A percentile compares a stretch with the other conserved stretches of the same genome.
These are phyloP conservation scores for Papilio gigon DNA, from an alignment of 2,888 invertebrate genomes.

Conservation along the genomic window DNA sequence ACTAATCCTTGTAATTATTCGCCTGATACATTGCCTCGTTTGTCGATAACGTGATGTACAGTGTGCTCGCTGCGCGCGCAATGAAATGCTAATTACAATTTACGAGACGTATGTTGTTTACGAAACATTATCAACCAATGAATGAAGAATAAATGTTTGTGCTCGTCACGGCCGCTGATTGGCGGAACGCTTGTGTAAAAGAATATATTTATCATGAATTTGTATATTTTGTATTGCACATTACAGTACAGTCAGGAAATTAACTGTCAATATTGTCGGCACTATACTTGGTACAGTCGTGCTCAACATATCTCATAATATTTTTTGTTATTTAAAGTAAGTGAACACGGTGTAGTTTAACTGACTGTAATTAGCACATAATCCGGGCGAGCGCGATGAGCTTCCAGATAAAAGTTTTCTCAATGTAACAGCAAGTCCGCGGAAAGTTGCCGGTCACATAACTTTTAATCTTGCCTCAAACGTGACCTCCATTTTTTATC, in stretches of 20 bases:
- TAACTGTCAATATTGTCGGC: no score
- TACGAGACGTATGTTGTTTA: background rate
- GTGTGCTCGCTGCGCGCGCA: background rate
- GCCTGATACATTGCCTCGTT: constrained; percentile 6
- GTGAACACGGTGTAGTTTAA: background rate
- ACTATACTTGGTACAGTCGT: no score
- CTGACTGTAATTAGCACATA: background rate
- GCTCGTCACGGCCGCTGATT: background rate
- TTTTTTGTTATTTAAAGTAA: background rate
- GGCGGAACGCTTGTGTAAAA: background rate
- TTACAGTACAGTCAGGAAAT: no score
- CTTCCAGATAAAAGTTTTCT: background rate
- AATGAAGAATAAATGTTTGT: background rate
- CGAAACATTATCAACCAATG: background rate
- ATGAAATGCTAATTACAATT: constrained; percentile 1
- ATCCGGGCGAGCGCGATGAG: background rate
- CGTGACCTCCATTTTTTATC: constrained; percentile 17
- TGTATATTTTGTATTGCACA: background rate
- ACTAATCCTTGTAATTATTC: background rate
- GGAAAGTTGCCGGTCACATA: background rate
- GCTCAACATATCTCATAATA: no score
- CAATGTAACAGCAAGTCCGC: constrained; percentile 11
- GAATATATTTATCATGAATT: background rate
- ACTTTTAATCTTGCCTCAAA: constrained; percentile 30
- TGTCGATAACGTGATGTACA: background rate